A percentile compares a stretch with the other conserved stretches of the same genome.
phyloP scores from a whole-genome alignment of 2,113 vertebrate species.

The Oriolus oriolus region DNA sequence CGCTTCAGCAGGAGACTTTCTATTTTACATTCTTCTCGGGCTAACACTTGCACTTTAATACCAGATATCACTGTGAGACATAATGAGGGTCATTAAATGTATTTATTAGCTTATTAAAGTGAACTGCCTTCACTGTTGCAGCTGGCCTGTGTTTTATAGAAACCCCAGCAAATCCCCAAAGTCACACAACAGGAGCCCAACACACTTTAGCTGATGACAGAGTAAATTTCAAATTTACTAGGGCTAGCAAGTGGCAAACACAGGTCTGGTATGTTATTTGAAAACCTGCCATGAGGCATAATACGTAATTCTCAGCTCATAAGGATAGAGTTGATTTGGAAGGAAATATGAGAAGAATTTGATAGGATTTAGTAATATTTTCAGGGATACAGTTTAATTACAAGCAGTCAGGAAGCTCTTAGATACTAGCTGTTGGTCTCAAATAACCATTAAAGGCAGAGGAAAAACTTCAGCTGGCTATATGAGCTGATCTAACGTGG shows the following conservation, averaged over 20 bases:
- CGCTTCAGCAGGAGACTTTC: constrained; percentile 21
- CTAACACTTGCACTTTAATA: constrained; percentile 53
- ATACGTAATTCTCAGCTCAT: constrained; percentile 23
- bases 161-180: constrained; percentile 55
- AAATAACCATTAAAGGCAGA: neutral
- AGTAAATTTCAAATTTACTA: constrained; percentile 58
- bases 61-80: constrained; percentile 58
- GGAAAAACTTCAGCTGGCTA: neutral
- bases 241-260: constrained; percentile 58
- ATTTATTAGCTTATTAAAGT: constrained; percentile 68
- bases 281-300: constrained; percentile 43
- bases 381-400: constrained; percentile 8
- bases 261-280: constrained; percentile 29
- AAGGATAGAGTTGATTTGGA: neutral
- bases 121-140: constrained; percentile 56
- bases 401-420: neutral
- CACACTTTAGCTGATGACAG: constrained; percentile 50
- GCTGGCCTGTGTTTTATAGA: constrained; percentile 62
- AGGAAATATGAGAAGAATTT: constrained; percentile 47
- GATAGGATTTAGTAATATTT: constrained; percentile 6
- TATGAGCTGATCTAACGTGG: neutral
- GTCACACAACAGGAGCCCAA: constrained; percentile 59
- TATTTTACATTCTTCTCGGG: neutral
- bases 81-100: constrained; percentile 64
- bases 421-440: neutral